A percentile compares a stretch with the other conserved stretches of the same genome.
phyloP scores from a whole-genome alignment of 1,140 invertebrate species.

The Penaeus vannamei region DNA sequence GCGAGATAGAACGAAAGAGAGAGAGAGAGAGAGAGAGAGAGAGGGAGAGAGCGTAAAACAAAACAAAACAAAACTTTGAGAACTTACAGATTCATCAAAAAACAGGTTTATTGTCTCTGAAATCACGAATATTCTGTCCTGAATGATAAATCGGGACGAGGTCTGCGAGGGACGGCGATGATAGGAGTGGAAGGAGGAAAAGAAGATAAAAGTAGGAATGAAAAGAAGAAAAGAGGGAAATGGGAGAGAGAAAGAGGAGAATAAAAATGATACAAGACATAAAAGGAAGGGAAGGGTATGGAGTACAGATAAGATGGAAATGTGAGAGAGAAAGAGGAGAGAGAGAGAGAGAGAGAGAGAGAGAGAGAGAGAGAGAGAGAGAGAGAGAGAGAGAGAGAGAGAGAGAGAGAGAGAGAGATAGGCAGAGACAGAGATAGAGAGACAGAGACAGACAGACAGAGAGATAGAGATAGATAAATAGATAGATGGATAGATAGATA shows the following conservation, averaged over 20 bases:
- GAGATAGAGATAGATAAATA: neutral
- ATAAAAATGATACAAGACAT: neutral
- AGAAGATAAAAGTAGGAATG: neutral
- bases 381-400: neutral
- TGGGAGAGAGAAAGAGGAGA: neutral
- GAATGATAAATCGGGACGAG: neutral
- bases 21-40: too few relatives aligned
- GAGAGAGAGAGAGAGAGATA: neutral
- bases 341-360: neutral
- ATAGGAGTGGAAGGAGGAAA: neutral
- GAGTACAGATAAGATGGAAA: neutral
- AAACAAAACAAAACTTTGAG: neutral
- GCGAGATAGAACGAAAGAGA: too few relatives aligned
- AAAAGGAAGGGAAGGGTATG: neutral
- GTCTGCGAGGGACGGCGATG: neutral
- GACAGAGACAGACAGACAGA: neutral
- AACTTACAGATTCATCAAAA: conserved; percentile 15
- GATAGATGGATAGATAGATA: too few relatives aligned
- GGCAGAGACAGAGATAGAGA: neutral
- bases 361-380: neutral
- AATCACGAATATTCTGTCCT: conserved; percentile 13
- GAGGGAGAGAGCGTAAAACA: too few relatives aligned
- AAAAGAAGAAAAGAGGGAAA: neutral
- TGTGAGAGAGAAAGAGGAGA: neutral
- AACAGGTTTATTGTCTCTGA: conserved; percentile 25